Evolutionary conservation across 2,797 vertebrate genomes (phyloP).

Genomic region (Periparus ater): DNA sequence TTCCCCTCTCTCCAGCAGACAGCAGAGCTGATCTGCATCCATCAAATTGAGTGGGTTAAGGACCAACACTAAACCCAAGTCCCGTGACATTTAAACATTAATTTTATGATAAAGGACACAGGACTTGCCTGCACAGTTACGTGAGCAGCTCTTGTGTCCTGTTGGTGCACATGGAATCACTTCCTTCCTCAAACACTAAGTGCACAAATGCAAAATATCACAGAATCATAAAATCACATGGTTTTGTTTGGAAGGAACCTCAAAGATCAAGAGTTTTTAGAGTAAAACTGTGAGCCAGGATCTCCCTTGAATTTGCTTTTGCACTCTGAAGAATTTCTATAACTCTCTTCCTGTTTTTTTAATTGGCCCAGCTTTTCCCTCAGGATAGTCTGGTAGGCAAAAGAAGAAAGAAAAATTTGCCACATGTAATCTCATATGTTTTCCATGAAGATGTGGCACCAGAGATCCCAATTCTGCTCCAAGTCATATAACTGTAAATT

Average conservation of each 20-base stretch:
- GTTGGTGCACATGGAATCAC: not conserved
- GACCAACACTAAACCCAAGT: not conserved
- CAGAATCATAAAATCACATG: not conserved
- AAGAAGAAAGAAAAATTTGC: not conserved
- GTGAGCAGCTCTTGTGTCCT: not conserved
- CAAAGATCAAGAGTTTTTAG: not conserved
- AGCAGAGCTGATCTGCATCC: not conserved
- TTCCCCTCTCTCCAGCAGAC: not conserved
- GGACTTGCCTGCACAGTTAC: not conserved
- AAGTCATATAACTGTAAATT: not conserved
- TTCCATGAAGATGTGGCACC: not conserved
- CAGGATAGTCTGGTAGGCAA: not conserved
- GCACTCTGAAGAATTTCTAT: not conserved
- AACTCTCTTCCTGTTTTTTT: not conserved
- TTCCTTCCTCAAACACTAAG: not conserved
- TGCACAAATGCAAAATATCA: not conserved
- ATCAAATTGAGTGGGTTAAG: not conserved
- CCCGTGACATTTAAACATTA: not conserved
- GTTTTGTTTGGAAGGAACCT: not conserved
- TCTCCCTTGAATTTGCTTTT: not conserved
- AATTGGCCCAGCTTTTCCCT: not conserved
- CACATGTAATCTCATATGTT: fast-evolving
- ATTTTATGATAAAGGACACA: not conserved
- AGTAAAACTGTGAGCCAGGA: not conserved
- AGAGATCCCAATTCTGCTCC: not conserved